These are phyloP conservation scores for Lydus trimaculatus DNA, from an alignment of 2,888 invertebrate genomes.

Conservation along the genomic window DNA sequence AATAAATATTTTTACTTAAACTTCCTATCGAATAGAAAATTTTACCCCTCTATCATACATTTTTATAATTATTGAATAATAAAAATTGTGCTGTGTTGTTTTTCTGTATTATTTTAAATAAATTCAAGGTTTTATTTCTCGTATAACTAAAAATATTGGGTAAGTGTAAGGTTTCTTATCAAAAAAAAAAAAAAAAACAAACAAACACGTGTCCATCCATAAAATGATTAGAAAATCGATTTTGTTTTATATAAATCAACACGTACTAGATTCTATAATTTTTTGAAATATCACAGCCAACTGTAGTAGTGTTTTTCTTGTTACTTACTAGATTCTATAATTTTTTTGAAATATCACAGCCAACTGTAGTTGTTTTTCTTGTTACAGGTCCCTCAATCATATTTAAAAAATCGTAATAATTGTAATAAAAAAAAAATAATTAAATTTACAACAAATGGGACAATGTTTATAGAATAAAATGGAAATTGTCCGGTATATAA, in stretches of 20 bases:
- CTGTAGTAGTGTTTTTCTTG: not conserved
- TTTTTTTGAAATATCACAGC: not conserved
- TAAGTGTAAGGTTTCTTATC: not conserved
- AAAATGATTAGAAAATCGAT: too few species aligned
- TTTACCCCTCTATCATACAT: too few species aligned
- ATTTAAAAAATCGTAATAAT: not conserved
- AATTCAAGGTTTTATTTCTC: not conserved
- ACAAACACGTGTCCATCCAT: not conserved
- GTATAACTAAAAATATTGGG: not conserved
- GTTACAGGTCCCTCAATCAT: not conserved
- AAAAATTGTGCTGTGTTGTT: too few species aligned
- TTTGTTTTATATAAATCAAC: too few species aligned
- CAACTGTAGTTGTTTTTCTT: not conserved
- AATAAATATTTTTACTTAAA: too few species aligned
- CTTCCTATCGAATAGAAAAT: too few species aligned
- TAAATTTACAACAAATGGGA: constrained; percentile 1
- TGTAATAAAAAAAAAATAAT: not conserved
- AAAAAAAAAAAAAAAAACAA: too few species aligned
- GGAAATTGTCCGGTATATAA: constrained; percentile 52
- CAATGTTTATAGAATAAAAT: constrained; percentile 40
- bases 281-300: not conserved
- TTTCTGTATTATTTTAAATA: not conserved
- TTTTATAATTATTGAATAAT: too few species aligned
- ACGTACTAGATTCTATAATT: not conserved
- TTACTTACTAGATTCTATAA: not conserved